Evolutionary conservation across 1,140 invertebrate species (phyloP).

Genomic region (Dendroctonus ponderosae): DNA sequence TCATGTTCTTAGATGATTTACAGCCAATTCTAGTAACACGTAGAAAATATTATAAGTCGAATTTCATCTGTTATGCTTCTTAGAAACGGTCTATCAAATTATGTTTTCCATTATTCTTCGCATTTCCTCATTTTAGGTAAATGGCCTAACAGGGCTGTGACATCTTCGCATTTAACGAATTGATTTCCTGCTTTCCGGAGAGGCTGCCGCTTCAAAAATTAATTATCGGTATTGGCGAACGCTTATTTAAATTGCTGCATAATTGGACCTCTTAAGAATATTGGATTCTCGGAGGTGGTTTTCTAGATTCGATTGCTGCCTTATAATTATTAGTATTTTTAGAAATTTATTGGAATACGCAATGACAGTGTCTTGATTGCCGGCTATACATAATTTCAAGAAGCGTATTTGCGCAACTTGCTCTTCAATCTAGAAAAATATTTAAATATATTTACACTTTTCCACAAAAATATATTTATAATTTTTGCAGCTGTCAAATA

Average conservation of each 20-base stretch:
- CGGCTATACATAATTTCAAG: too few species aligned
- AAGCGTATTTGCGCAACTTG: too few species aligned
- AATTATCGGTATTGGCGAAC: conserved; percentile 6
- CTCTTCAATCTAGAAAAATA: too few species aligned
- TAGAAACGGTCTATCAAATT: conserved; percentile 5
- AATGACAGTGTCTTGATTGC: too few species aligned
- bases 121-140: conserved; percentile 9
- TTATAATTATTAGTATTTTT: too few species aligned
- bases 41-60: background rate
- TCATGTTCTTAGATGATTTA: too few species aligned
- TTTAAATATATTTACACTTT: too few species aligned
- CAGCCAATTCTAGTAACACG: too few species aligned
- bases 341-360: too few species aligned
- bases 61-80: background rate
- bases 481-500: too few species aligned
- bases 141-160: conserved; percentile 15
- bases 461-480: too few species aligned
- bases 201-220: conserved; percentile 13
- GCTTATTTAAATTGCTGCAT: conserved; percentile 16
- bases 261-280: conserved; percentile 12
- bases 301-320: background rate
- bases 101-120: conserved; percentile 9
- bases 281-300: conserved; percentile 5
- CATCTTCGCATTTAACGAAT: conserved; percentile 19
- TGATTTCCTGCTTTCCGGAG: conserved; percentile 14